Evolutionary conservation across 2,888 invertebrate species (phyloP).

Genomic region (Hypomecis atomaria): DNA sequence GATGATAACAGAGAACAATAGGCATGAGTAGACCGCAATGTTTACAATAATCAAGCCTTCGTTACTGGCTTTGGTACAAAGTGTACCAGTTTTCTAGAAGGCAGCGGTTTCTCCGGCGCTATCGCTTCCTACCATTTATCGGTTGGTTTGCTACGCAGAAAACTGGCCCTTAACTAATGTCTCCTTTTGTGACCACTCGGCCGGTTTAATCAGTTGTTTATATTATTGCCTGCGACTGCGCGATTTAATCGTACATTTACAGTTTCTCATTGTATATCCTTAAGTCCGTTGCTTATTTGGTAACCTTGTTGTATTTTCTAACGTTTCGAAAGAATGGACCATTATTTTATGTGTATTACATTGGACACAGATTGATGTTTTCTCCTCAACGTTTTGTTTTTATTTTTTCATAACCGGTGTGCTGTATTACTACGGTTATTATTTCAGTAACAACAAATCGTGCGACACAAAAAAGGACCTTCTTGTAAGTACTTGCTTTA

Average conservation of each 20-base stretch:
- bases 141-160: constrained; percentile 68
- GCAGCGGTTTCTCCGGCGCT: constrained; percentile 57
- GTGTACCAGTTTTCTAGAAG: constrained; percentile 64
- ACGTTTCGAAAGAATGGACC: background rate
- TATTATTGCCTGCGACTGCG: constrained; percentile 76
- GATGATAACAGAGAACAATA: constrained; percentile 55
- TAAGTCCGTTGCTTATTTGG: constrained; percentile 10
- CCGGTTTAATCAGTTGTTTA: constrained; percentile 82
- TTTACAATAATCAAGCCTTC: constrained; percentile 56
- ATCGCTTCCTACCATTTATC: constrained; percentile 80
- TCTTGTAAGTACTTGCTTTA: too few relatives aligned
- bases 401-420: too few relatives aligned
- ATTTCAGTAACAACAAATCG: too few relatives aligned
- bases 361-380: too few relatives aligned
- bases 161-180: constrained; percentile 75
- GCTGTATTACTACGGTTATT: too few relatives aligned
- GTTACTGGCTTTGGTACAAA: constrained; percentile 58
- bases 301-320: background rate
- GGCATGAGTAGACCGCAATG: constrained; percentile 46
- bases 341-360: background rate
- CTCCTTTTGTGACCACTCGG: constrained; percentile 78
- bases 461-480: too few relatives aligned
- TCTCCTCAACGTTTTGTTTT: too few relatives aligned
- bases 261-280: constrained; percentile 73
- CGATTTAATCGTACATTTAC: constrained; percentile 80